These are phyloP conservation scores for Pitta sordida DNA, from an alignment of 2,113 vertebrate genomes.

Conservation along the genomic window DNA sequence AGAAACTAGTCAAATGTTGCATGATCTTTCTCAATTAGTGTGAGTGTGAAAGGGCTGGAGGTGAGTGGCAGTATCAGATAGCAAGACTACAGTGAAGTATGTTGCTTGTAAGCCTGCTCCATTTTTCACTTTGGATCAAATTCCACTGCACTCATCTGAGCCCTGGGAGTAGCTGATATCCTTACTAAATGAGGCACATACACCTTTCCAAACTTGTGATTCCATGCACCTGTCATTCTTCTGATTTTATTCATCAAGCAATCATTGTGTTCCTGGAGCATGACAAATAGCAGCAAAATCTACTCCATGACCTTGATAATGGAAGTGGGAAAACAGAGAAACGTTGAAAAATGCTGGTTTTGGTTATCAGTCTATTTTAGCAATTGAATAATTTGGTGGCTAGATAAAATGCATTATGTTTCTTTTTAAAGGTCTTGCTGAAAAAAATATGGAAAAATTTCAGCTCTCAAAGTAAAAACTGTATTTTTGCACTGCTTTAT, in stretches of 20 bases:
- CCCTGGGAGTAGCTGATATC: background rate
- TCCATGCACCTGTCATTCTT: background rate
- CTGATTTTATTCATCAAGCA: background rate
- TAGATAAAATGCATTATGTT: background rate
- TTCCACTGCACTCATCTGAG: background rate
- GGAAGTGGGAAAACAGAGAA: background rate
- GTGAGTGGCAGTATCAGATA: background rate
- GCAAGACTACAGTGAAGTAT: background rate
- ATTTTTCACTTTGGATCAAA: background rate
- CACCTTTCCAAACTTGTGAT: background rate
- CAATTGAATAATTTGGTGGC: conserved; percentile 17
- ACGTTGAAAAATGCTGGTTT: conserved; percentile 7
- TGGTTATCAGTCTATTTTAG: background rate
- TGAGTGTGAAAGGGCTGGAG: background rate
- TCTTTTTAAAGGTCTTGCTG: conserved; percentile 18
- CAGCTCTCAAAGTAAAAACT: background rate
- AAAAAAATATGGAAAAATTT: conserved; percentile 1
- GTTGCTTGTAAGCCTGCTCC: background rate
- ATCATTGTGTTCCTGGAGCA: background rate
- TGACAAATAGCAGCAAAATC: background rate
- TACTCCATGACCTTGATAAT: background rate
- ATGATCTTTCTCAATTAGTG: background rate
- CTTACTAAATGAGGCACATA: background rate
- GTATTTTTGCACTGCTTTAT: background rate
- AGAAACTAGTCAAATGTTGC: background rate